phyloP scores from a whole-genome alignment of 2,113 vertebrate species.

The Oxygymnocypris stewartii region DNA sequence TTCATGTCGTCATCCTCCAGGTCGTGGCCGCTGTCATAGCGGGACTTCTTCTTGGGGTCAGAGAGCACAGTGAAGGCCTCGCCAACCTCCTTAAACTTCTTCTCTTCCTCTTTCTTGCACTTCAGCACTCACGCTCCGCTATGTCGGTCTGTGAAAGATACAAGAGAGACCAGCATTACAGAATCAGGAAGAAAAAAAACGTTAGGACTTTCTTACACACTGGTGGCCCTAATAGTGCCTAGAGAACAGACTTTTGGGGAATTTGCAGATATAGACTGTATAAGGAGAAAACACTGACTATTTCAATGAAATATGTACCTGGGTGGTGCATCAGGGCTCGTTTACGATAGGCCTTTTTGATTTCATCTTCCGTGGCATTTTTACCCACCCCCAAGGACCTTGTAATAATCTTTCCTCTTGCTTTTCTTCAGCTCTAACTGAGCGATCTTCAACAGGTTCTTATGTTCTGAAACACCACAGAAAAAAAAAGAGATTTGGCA shows the following conservation, averaged over 20 bases:
- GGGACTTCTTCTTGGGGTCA: constrained; percentile 95
- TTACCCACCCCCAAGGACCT: constrained; percentile 94
- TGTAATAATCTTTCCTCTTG: constrained; percentile 99
- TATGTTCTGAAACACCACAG: constrained; percentile 83
- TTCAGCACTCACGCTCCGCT: constrained; percentile 89
- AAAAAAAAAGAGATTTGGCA: background rate
- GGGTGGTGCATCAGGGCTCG: constrained; percentile 97
- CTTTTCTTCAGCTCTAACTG: constrained; percentile 98
- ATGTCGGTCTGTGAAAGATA: constrained; percentile 84
- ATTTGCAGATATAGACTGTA: no score
- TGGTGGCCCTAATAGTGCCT: background rate
- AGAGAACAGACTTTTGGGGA: background rate
- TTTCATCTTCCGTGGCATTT: constrained; percentile 94
- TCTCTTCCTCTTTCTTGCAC: constrained; percentile 98
- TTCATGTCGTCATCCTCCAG: constrained; percentile 95
- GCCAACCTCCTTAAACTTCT: constrained; percentile 99
- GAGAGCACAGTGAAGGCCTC: constrained; percentile 99
- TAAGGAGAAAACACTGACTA: background rate
- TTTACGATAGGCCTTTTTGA: constrained; percentile 98
- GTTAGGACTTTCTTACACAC: background rate
- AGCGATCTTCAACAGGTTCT: constrained; percentile 92
- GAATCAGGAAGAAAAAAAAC: background rate
- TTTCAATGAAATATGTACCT: constrained; percentile 73
- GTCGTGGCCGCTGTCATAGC: constrained; percentile 96
- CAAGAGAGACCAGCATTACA: background rate